Percentiles rank a stretch among this genome's conserved stretches.
Evolutionary conservation across 2,113 vertebrate species (phyloP).

Genomic region (Orycteropus afer): DNA sequence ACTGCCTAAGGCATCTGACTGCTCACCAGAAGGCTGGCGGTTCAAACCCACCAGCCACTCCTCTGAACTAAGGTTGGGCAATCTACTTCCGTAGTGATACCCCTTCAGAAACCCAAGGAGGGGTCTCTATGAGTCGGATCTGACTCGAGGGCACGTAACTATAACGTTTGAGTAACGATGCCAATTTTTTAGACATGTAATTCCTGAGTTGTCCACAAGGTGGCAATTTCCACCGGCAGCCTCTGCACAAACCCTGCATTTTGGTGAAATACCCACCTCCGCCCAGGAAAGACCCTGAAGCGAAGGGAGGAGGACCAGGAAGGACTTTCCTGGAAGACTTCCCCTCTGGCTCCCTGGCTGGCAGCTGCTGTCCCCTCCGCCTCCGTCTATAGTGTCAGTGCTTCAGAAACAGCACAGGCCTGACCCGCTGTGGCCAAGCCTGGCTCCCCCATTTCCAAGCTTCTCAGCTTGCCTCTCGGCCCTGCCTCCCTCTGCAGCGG

Average conservation of each 20-base stretch:
- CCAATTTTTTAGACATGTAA: not conserved
- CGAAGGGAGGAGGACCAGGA: not conserved
- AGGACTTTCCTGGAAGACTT: not conserved
- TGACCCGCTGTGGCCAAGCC: not conserved
- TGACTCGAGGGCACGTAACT: no score
- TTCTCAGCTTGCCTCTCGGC: not conserved
- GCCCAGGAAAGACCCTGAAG: not conserved
- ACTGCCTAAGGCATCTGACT: no score
- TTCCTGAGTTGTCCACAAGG: not conserved
- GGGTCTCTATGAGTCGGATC: no score
- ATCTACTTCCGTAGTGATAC: no score
- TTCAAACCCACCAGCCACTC: no score
- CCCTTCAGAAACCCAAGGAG: no score
- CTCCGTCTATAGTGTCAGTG: not conserved
- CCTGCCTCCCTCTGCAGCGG: not conserved
- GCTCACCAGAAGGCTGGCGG: no score
- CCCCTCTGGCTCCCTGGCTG: not conserved
- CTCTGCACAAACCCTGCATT: not conserved
- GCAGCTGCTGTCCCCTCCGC: not conserved
- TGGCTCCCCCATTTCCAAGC: not conserved
- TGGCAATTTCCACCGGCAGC: not conserved
- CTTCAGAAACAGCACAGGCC: not conserved
- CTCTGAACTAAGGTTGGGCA: no score
- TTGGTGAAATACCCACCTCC: not conserved
- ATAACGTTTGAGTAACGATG: no score